These are phyloP conservation scores for Radopholus similis DNA, from an alignment of 1,140 invertebrate species.

Conservation along the genomic window DNA sequence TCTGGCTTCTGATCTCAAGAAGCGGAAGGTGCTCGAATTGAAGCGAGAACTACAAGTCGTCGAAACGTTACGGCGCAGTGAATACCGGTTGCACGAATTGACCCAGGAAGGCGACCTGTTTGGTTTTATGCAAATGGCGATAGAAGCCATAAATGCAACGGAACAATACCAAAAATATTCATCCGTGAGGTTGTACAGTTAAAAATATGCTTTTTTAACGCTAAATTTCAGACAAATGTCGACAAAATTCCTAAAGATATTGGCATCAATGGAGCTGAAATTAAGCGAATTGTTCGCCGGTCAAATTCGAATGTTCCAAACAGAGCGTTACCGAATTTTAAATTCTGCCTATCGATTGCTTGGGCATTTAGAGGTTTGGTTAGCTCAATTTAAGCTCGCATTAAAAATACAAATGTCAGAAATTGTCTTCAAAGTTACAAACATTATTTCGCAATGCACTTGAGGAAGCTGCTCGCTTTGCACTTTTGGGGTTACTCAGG, in stretches of 20 bases:
- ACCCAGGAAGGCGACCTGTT: slow-evolving; percentile 52
- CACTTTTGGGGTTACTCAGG: slow-evolving; percentile 34
- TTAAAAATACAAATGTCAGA: slow-evolving; percentile 20
- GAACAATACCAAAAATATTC: slow-evolving; percentile 34
- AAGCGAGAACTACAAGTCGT: slow-evolving; percentile 21
- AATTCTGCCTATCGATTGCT: slow-evolving; percentile 47
- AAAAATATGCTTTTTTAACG: slow-evolving; percentile 27
- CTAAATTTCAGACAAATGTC: slow-evolving; percentile 45
- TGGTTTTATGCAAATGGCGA: slow-evolving; percentile 40
- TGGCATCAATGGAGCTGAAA: slow-evolving; percentile 37
- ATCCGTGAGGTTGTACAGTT: too few species aligned
- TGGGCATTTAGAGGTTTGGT: slow-evolving; percentile 33
- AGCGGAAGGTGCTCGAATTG: slow-evolving; percentile 11
- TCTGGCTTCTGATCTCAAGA: slow-evolving; percentile 33
- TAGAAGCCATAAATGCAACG: slow-evolving; percentile 49
- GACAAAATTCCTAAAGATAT: slow-evolving; percentile 29
- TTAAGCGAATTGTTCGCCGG: slow-evolving; percentile 45
- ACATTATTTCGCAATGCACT: slow-evolving; percentile 39
- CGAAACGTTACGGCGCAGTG: slow-evolving; percentile 30
- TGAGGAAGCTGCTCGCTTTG: slow-evolving; percentile 33
- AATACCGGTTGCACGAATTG: slow-evolving; percentile 16
- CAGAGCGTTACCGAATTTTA: slow-evolving; percentile 40
- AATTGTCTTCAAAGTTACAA: slow-evolving; percentile 33
- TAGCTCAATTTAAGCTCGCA: not conserved
- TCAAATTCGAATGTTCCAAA: slow-evolving; percentile 39